phyloP scores from a whole-genome alignment of 1,140 invertebrate genomes.

The Pristionchus pacificus region DNA sequence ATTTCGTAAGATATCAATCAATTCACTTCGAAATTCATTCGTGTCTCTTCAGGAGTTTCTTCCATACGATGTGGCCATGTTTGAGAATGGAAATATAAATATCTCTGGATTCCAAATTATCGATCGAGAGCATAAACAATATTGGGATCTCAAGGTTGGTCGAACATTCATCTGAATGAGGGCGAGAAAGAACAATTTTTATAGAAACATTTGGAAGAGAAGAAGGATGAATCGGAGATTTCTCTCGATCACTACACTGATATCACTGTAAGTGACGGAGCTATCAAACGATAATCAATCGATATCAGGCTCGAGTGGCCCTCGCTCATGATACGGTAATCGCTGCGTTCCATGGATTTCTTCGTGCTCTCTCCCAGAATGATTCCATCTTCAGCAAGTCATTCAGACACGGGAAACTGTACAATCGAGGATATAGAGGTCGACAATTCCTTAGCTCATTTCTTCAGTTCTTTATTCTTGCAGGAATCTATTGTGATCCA shows the following conservation, averaged over 20 bases:
- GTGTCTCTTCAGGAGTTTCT: slow-evolving; percentile 49
- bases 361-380: slow-evolving; percentile 40
- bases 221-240: slow-evolving; percentile 37
- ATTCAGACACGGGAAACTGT: slow-evolving; percentile 52
- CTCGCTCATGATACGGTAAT: slow-evolving; percentile 55
- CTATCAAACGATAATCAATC: slow-evolving; percentile 10
- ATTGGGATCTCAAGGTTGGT: slow-evolving; percentile 33
- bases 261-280: slow-evolving; percentile 8
- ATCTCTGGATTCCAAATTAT: slow-evolving; percentile 60
- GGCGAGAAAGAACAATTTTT: neutral
- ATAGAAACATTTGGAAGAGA: slow-evolving; percentile 36
- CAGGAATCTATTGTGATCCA: slow-evolving; percentile 54
- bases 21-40: neutral
- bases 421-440: slow-evolving; percentile 40
- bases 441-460: neutral
- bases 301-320: slow-evolving; percentile 47
- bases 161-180: neutral
- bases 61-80: slow-evolving; percentile 58
- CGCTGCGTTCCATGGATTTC: slow-evolving; percentile 53
- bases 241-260: neutral
- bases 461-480: slow-evolving; percentile 10
- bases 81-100: slow-evolving; percentile 59
- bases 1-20: slow-evolving; percentile 38
- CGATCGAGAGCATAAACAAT: slow-evolving; percentile 25
- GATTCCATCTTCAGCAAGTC: slow-evolving; percentile 56